These are phyloP conservation scores for Chloroclysta siterata DNA, from an alignment of 2,888 invertebrate genomes.

Conservation along the genomic window DNA sequence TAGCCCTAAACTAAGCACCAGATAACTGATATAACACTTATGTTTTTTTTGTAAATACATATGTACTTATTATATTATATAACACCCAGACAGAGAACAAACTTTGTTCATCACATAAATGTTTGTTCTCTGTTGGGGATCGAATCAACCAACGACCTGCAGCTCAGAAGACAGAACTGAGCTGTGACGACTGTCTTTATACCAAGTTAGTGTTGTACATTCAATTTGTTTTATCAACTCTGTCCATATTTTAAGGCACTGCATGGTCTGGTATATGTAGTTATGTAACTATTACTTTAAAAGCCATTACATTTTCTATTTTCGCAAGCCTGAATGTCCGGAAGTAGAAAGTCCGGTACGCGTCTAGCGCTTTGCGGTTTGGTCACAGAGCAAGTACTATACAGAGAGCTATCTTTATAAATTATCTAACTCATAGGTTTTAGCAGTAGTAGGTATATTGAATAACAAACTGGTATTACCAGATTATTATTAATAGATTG, in stretches of 20 bases:
- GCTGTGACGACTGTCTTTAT: no score
- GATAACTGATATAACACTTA: no score
- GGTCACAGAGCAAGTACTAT: constrained; percentile 11
- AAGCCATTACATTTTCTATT: constrained; percentile 29
- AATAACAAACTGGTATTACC: no score
- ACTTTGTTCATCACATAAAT: no score
- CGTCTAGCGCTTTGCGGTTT: constrained; percentile 27
- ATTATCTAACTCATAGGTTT: neutral
- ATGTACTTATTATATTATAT: no score
- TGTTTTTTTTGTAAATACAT: no score
- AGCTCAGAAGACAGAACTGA: no score
- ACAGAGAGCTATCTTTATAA: constrained; percentile 7
- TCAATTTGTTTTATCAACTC: neutral
- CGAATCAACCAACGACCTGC: no score
- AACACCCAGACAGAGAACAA: no score
- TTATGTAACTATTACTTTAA: constrained; percentile 24
- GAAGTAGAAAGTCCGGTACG: constrained; percentile 27
- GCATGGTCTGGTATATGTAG: constrained; percentile 3
- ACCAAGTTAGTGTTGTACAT: neutral
- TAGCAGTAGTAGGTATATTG: neutral
- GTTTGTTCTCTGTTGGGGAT: no score
- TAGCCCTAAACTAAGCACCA: no score
- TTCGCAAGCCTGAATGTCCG: constrained; percentile 28
- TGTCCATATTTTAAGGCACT: neutral
- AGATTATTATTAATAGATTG: no score